Percentiles rank a stretch among this genome's conserved stretches.
phyloP scores from a whole-genome alignment of 2,113 vertebrate genomes.

The Rhinoderma darwinii region DNA sequence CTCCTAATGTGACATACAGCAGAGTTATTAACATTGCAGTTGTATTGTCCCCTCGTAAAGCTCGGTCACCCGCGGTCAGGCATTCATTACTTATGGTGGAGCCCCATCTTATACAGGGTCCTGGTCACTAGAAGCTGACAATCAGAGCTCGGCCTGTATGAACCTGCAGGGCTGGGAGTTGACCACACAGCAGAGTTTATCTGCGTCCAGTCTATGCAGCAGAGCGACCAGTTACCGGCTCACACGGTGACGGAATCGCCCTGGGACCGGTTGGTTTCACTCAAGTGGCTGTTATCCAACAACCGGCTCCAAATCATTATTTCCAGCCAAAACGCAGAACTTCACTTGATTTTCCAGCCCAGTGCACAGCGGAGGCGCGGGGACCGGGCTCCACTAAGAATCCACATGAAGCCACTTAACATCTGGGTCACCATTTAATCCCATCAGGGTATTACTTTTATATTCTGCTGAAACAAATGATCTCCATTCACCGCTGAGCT shows the following conservation, averaged over 20 bases:
- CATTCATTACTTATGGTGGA: background rate
- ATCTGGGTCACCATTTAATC: conserved; percentile 14
- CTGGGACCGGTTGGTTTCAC: conserved; percentile 16
- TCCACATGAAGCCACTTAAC: conserved; percentile 26
- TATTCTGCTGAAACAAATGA: conserved; percentile 7
- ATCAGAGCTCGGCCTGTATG: background rate
- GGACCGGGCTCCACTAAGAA: conserved; percentile 17
- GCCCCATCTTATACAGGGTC: background rate
- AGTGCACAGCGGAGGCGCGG: background rate
- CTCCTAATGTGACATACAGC: background rate
- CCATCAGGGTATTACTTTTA: conserved; percentile 12
- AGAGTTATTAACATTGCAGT: background rate
- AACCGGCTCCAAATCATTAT: conserved; percentile 9
- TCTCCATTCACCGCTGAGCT: conserved; percentile 6
- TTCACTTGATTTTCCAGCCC: conserved; percentile 28
- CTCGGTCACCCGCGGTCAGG: background rate
- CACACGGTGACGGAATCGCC: background rate
- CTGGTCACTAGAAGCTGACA: background rate
- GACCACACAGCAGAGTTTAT: background rate
- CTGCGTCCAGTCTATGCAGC: background rate
- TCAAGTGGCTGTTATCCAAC: conserved; percentile 18
- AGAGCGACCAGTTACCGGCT: background rate
- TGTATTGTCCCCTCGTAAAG: background rate
- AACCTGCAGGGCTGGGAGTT: background rate
- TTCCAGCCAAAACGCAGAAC: conserved; percentile 34